Conservation (phyloP, 2,888 invertebrate species). For the Alloscopus bannaensis region DNA sequence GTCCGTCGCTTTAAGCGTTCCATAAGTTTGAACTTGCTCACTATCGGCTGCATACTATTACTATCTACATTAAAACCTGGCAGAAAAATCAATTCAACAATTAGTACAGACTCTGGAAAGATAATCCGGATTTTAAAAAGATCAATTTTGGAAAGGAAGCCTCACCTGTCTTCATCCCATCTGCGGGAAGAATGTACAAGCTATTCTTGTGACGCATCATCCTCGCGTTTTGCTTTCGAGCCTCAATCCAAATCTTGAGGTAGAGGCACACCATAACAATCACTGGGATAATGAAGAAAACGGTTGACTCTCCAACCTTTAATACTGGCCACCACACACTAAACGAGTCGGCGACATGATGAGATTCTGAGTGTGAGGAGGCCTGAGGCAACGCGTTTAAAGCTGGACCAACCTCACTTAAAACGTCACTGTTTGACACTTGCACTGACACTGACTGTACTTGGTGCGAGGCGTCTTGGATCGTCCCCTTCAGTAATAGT, state of each 20-base stretch:
- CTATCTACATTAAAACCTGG: slow-evolving; percentile 27
- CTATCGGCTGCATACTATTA: slow-evolving; percentile 48
- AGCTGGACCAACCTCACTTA: not conserved
- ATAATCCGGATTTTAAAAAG: not conserved
- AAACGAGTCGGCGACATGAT: not conserved
- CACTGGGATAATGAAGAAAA: slow-evolving; percentile 67
- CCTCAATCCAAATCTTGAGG: slow-evolving; percentile 66
- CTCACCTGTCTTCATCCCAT: slow-evolving; percentile 22
- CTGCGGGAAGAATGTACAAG: slow-evolving; percentile 56
- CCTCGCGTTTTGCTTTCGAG: slow-evolving; percentile 60
- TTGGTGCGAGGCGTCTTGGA: slow-evolving; percentile 6
- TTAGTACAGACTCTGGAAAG: not conserved
- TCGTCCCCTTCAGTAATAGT: not conserved
- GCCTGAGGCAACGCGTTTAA: not conserved
- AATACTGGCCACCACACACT: slow-evolving; percentile 63
- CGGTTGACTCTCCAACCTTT: slow-evolving; percentile 54
- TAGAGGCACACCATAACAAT: slow-evolving; percentile 67
- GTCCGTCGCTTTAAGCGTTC: slow-evolving; percentile 60
- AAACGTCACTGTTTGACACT: not conserved
- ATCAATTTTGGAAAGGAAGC: not conserved
- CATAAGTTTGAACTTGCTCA: slow-evolving; percentile 63
- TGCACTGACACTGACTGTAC: slow-evolving; percentile 3
- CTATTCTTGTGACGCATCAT: slow-evolving; percentile 61
- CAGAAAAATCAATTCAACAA: slow-evolving; percentile 30
- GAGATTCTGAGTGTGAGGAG: slow-evolving; percentile 19